Evolutionary conservation across 2,113 vertebrate species (phyloP), one percentile per base, ranked within the genome.

Genomic region (Anarhynchus alexandrinus): DNA sequence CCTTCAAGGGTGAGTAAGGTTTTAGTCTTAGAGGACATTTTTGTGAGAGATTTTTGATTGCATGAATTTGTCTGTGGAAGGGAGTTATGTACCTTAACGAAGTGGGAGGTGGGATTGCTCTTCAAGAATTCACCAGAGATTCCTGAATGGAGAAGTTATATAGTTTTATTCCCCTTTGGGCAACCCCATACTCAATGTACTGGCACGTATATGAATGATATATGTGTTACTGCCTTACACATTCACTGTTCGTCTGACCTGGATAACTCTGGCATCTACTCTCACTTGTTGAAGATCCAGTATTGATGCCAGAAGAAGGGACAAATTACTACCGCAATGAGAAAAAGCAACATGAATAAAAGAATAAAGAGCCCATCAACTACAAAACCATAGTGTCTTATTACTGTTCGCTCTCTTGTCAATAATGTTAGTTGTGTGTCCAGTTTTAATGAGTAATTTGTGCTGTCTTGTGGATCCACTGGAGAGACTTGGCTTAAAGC

Each of bases 201-300:
- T 27, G 61, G 29, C n/a, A 38, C 0, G 1, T 30, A 9, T 26
- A 21, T 23, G 69, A n/a, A 47, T 2, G 2, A 11, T 22, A 21
- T 11, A 6, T 2, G 0, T 18, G 14, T 42, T 66, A 10, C 15
- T 79, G 40, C 45, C 21, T 14, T 42, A 16, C 17, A 0, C 2
- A 4, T 29, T 54, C 51, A 6, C 34, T 72, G 16, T 52, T 65
- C 16, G 21, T 22, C 52, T 88, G 40, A 45, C 45, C 18, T 30
- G 6, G 32, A 3, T 16, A 62, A 42, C n/a, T 69, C 29, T 20
- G 36, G 19, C 11, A 13, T 47, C 29, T 77, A 1, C 21, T n/a
- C 16, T 43, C 5, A 4, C 38, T 55, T 80, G 42, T 10, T 66
- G 17, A 57, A 76, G 70, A 11, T 38, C 34, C 8, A 16, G 15